These are phyloP conservation scores for Phyllotreta striolata DNA, from an alignment of 2,888 invertebrate genomes.

Conservation along the genomic window DNA sequence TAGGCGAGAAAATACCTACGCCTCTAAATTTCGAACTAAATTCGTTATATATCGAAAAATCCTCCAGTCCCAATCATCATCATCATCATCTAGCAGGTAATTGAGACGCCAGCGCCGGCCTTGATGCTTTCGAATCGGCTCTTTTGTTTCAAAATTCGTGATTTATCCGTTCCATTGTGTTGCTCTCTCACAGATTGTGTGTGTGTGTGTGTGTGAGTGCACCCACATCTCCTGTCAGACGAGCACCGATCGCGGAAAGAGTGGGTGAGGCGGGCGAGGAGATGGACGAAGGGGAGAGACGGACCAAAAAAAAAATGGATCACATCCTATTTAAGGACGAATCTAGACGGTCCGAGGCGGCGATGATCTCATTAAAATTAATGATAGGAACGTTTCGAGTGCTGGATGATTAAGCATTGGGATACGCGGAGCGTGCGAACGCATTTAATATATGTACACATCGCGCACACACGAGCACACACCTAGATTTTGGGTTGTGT, in stretches of 20 bases:
- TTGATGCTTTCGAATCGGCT: constrained; percentile 33
- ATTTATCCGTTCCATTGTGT: constrained; percentile 38
- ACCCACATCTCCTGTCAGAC: constrained; percentile 33
- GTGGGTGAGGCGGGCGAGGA: constrained; percentile 32
- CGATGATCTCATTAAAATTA: constrained; percentile 31
- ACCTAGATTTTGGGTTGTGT: too few species aligned
- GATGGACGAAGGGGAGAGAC: too few species aligned
- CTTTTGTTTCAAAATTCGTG: constrained; percentile 35
- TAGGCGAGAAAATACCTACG: too few species aligned
- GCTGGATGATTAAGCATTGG: too few species aligned
- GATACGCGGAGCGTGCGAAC: too few species aligned
- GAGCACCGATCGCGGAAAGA: constrained; percentile 22
- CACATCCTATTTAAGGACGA: constrained; percentile 29
- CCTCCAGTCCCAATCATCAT: too few species aligned
- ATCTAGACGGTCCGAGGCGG: constrained; percentile 6
- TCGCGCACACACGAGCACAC: too few species aligned
- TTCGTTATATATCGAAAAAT: too few species aligned
- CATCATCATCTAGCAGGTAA: too few species aligned
- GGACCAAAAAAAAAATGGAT: constrained; percentile 44
- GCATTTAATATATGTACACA: too few species aligned
- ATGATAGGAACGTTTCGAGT: constrained; percentile 1
- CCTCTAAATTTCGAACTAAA: too few species aligned
- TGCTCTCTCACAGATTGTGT: too few species aligned
- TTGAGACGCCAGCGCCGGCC: constrained; percentile 11
- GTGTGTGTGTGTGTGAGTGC: constrained; percentile 16